These are phyloP conservation scores for Oligia fasciuncula DNA, from an alignment of 2,888 invertebrate species.

Conservation along the genomic window DNA sequence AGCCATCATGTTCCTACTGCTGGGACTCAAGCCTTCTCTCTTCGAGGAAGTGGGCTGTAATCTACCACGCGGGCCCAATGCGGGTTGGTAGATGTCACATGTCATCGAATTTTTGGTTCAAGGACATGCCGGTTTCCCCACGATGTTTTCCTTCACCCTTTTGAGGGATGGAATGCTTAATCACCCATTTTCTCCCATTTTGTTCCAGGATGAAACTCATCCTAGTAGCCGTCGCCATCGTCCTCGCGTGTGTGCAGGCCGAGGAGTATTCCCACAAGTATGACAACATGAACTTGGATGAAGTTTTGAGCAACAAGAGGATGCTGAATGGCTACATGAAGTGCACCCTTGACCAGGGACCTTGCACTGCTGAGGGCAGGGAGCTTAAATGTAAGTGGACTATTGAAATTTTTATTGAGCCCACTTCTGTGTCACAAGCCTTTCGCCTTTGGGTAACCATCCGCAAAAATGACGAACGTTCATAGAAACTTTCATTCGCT, in stretches of 20 bases:
- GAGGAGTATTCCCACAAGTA: slow-evolving; percentile 91
- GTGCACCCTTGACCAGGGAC: slow-evolving; percentile 91
- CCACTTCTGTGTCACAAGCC: not conserved
- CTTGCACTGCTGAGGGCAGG: slow-evolving; percentile 92
- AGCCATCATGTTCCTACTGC: not conserved
- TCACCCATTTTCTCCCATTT: not conserved
- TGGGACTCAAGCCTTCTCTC: not conserved
- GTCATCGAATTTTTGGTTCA: not conserved
- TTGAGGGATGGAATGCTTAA: not conserved
- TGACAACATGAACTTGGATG: slow-evolving; percentile 93
- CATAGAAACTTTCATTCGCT: not conserved
- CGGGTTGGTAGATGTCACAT: not conserved
- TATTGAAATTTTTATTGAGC: not conserved
- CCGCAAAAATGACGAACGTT: not conserved
- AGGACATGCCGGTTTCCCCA: no score
- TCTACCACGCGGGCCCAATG: not conserved
- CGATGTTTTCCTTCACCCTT: not conserved
- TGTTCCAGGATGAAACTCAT: slow-evolving; percentile 76
- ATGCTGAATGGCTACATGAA: slow-evolving; percentile 92
- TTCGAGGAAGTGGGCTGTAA: not conserved
- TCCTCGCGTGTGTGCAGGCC: slow-evolving; percentile 61
- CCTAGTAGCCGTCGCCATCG: slow-evolving; percentile 63
- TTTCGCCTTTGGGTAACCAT: not conserved
- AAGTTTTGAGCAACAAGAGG: slow-evolving; percentile 92
- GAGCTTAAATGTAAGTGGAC: slow-evolving; percentile 92